These are phyloP conservation scores for Halcyon senegalensis DNA, from an alignment of 2,113 vertebrate species.

Conservation along the genomic window DNA sequence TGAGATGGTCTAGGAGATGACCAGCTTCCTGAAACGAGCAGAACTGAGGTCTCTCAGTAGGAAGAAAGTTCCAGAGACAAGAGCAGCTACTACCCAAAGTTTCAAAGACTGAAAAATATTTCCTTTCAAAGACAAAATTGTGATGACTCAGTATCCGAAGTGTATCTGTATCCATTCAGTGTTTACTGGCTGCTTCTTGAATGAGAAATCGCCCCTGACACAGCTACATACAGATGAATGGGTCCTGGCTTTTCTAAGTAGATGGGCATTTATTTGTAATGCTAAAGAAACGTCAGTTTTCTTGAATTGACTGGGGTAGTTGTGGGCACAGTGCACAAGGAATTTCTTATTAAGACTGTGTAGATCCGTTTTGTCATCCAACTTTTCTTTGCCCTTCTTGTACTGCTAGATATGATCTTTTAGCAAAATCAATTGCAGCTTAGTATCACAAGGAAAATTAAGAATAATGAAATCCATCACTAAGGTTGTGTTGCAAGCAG, in stretches of 20 bases:
- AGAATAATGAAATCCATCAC: not conserved
- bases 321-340: not conserved
- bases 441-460: not conserved
- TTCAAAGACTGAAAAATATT: not conserved
- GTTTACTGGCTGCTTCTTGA: not conserved
- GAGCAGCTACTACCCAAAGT: not conserved
- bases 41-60: rapidly evolving
- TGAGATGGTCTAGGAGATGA: not conserved
- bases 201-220: not conserved
- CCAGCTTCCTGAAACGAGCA: not conserved
- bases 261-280: not conserved
- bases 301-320: not conserved
- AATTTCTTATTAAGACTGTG: not conserved
- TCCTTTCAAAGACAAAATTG: not conserved
- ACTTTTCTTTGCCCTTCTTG: not conserved
- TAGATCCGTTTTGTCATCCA: not conserved
- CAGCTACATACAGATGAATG: rapidly evolving
- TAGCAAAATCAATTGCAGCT: not conserved
- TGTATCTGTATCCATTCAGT: not conserved
- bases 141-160: not conserved
- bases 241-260: not conserved
- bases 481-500: not conserved
- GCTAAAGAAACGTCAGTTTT: not conserved
- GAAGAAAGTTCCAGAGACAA: not conserved
- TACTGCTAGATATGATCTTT: not conserved